Evolutionary conservation across 1,140 invertebrate species (phyloP).

Genomic region (Triops longicaudatus): DNA sequence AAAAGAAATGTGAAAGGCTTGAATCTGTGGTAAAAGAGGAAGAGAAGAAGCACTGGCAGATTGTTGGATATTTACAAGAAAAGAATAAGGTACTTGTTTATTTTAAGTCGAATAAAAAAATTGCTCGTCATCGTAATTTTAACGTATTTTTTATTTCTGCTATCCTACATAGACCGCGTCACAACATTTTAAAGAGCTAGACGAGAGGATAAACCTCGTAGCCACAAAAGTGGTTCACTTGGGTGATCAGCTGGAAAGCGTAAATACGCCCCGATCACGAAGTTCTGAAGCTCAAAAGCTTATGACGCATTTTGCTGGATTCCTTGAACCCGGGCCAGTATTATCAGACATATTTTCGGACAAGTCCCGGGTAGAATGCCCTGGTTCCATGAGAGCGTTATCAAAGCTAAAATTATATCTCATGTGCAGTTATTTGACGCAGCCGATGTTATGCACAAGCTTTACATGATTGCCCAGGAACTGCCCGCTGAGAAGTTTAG

Average conservation of each 20-base stretch:
- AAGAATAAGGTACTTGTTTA: slow-evolving; percentile 61
- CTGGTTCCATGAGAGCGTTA: slow-evolving; percentile 18
- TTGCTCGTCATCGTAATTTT: slow-evolving; percentile 19
- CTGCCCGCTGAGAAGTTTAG: slow-evolving; percentile 61
- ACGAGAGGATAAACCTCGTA: slow-evolving; percentile 92
- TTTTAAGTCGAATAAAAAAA: background rate
- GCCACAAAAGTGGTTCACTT: slow-evolving; percentile 95
- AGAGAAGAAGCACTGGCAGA: slow-evolving; percentile 69
- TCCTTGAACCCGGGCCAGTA: slow-evolving; percentile 75
- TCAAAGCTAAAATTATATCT: slow-evolving; percentile 1
- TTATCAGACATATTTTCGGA: slow-evolving; percentile 81
- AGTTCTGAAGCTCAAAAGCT: slow-evolving; percentile 90
- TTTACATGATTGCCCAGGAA: slow-evolving; percentile 92
- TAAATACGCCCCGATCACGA: slow-evolving; percentile 83
- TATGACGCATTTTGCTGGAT: slow-evolving; percentile 88
- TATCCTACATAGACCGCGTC: slow-evolving; percentile 60
- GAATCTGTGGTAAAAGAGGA: slow-evolving; percentile 77
- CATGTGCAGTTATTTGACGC: slow-evolving; percentile 74
- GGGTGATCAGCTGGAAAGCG: slow-evolving; percentile 93
- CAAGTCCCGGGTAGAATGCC: slow-evolving; percentile 56
- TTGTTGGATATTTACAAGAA: slow-evolving; percentile 73
- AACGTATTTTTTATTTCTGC: slow-evolving; percentile 22
- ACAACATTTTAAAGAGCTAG: slow-evolving; percentile 80
- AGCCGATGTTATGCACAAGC: slow-evolving; percentile 97
- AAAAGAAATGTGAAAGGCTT: slow-evolving; percentile 77